Evolutionary conservation across 1,140 invertebrate species (phyloP), one percentile per base, ranked within the genome.

Genomic region (Odontomachus brunneus): DNA sequence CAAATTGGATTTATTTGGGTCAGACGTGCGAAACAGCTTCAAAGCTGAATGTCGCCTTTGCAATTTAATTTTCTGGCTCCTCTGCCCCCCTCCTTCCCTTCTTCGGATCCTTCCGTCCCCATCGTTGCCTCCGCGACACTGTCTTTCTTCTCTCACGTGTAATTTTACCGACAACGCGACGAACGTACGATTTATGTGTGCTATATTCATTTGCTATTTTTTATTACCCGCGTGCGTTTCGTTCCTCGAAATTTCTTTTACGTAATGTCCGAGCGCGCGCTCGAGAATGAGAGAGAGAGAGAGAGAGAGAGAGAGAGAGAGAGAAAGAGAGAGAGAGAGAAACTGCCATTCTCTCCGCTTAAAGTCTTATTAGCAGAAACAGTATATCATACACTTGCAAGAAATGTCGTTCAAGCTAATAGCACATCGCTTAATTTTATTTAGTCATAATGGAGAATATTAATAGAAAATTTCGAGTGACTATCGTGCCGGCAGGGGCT

Each of bases 1-100:
- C 55, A 74, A 74, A 60, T 60, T 74, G 55, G 22, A 48, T 74
- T 74, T 59, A 74, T 74, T 53, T 33, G 44, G n/a, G 59, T 51
- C 44, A 65, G 48, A 65, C 26, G 26, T 65, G n/a, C 19, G 14
- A 15, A 33, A 29, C 26, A 51, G 66, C 44, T 76, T 76, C 48
- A 66, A 76, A 66, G 62, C 29, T 38, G 29, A 24, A 67, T 26
- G 38, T 63, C 5, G 62, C 22, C 19, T 24, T 7, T 44, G 19
- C 48, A 67, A 76, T 76, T 76, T 66, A 66, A 76, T 53, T 67
- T 65, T 67, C 60, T 12, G 33, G 24, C n/a, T 24, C 11, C 14
- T 11, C 5, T 51, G 3, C 38, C 38, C 29, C 29, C 5, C 29
- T 5, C 29, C 29, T 5, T 5, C 29, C 29, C 29, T 2, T 5